Conservation (phyloP, 1,140 invertebrate species). For the Brachionus asplanchnoidis region DNA sequence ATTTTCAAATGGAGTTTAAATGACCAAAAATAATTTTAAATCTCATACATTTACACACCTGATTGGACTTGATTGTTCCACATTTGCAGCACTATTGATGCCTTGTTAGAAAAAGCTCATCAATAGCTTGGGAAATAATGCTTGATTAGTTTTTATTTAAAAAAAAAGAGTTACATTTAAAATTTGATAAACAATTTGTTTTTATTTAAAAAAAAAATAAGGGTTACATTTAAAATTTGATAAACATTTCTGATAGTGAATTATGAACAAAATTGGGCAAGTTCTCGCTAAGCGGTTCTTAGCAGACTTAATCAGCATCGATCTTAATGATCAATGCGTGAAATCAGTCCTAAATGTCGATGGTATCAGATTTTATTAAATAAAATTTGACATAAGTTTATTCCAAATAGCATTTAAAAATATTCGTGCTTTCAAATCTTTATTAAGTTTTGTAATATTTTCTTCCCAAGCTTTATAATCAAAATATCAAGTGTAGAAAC, state of each 20-base stretch:
- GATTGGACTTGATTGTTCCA: not conserved
- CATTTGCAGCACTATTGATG: not conserved
- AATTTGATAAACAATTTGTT: not conserved
- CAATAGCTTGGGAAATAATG: not conserved
- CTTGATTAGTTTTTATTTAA: not conserved
- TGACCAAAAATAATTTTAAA: not conserved
- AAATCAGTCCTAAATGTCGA: not conserved
- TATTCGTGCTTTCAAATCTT: not conserved
- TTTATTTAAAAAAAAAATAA: not conserved
- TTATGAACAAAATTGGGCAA: not conserved
- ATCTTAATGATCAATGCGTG: not conserved
- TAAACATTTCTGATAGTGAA: not conserved
- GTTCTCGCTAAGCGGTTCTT: not conserved
- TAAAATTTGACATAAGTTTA: not conserved
- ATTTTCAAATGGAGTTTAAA: not conserved
- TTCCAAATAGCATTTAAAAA: not conserved
- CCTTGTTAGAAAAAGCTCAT: not conserved
- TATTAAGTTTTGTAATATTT: constrained; percentile 6
- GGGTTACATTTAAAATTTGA: not conserved
- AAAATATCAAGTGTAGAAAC: not conserved
- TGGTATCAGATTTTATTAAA: not conserved
- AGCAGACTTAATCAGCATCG: not conserved
- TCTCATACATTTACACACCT: constrained; percentile 6
- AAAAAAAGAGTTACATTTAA: not conserved
- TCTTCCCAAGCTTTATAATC: not conserved